These are phyloP conservation scores for Pycnomerus fuliginosus DNA, from an alignment of 2,888 invertebrate genomes.

Conservation along the genomic window DNA sequence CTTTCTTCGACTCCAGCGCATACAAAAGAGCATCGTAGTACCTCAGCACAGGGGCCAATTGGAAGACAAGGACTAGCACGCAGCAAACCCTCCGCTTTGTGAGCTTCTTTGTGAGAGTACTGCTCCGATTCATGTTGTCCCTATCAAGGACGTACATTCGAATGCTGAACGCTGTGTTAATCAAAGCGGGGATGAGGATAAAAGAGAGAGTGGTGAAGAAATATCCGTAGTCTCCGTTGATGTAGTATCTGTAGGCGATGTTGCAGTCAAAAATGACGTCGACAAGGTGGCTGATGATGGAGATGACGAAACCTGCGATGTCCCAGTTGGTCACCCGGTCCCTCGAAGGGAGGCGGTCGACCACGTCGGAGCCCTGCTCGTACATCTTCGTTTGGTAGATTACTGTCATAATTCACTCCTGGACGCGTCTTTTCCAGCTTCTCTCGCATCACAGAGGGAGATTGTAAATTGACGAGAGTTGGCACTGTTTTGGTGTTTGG, in stretches of 20 bases:
- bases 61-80: constrained; percentile 64
- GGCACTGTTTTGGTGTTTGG: too few species aligned
- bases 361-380: constrained; percentile 57
- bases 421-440: too few species aligned
- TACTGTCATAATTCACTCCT: constrained; percentile 42
- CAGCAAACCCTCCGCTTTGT: constrained; percentile 61
- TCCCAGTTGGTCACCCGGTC: constrained; percentile 62
- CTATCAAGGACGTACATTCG: constrained; percentile 67
- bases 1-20: constrained; percentile 66
- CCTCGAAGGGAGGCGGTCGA: constrained; percentile 61
- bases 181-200: constrained; percentile 71
- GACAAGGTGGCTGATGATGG: constrained; percentile 67
- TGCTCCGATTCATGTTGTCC: constrained; percentile 56
- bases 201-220: constrained; percentile 70
- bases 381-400: constrained; percentile 43
- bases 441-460: too few species aligned
- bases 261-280: constrained; percentile 71
- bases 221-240: constrained; percentile 58
- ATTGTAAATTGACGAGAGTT: too few species aligned
- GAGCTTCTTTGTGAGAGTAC: constrained; percentile 59
- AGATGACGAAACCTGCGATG: constrained; percentile 64
- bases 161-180: constrained; percentile 72
- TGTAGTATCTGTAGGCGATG: constrained; percentile 65
- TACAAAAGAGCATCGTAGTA: constrained; percentile 65
- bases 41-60: constrained; percentile 72